Conservation (phyloP, 2,888 invertebrate species). For the Microplitis deprimator region DNA sequence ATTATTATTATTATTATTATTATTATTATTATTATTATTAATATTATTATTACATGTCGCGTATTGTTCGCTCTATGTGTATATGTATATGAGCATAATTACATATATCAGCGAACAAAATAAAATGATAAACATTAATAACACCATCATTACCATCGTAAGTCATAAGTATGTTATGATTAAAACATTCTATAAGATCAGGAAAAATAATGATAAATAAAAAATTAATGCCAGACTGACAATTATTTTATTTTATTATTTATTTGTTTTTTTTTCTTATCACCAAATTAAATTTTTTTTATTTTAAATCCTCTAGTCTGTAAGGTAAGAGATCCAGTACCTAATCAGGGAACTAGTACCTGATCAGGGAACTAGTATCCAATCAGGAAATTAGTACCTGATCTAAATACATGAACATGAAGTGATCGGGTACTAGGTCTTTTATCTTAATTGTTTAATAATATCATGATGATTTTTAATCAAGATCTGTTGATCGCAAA, state of each 20-base stretch:
- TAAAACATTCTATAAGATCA: slow-evolving; percentile 64
- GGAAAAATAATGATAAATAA: slow-evolving; percentile 58
- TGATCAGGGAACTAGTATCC: too few species aligned
- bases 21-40: not conserved
- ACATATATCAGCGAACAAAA: slow-evolving; percentile 54
- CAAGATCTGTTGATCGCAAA: slow-evolving; percentile 74
- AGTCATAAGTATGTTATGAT: slow-evolving; percentile 59
- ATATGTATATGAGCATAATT: slow-evolving; percentile 58
- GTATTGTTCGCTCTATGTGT: slow-evolving; percentile 52
- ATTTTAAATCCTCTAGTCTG: not conserved
- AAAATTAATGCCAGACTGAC: slow-evolving; percentile 58
- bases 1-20: not conserved
- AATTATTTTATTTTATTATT: not conserved
- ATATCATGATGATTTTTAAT: slow-evolving; percentile 7
- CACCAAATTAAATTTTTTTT: slow-evolving; percentile 8
- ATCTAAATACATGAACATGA: too few species aligned
- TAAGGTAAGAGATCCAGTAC: too few species aligned
- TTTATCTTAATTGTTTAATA: slow-evolving; percentile 32
- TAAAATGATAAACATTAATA: slow-evolving; percentile 26
- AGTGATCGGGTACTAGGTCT: not conserved
- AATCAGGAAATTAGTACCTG: too few species aligned
- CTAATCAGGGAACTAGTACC: too few species aligned
- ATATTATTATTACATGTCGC: not conserved
- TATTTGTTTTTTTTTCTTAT: not conserved
- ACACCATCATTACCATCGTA: slow-evolving; percentile 46